These are phyloP conservation scores for Julus scandinavius DNA, from an alignment of 2,888 invertebrate genomes.

Conservation along the genomic window DNA sequence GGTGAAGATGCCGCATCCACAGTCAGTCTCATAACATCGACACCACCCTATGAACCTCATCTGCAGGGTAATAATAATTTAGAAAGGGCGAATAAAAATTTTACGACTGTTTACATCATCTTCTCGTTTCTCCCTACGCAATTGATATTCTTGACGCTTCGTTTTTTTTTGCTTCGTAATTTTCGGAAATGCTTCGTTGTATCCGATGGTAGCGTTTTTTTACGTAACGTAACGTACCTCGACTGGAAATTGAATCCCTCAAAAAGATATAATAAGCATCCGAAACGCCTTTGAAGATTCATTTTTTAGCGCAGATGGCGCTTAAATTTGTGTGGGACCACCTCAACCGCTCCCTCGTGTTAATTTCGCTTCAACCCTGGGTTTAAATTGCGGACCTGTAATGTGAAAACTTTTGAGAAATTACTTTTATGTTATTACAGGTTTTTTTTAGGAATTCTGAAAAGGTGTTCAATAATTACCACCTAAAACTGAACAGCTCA, in stretches of 20 bases:
- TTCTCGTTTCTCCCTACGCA: constrained; percentile 21
- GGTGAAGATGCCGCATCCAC: neutral
- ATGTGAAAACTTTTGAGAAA: too few relatives aligned
- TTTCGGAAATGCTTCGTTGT: neutral
- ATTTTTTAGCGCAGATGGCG: neutral
- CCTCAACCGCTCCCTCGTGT: neutral
- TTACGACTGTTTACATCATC: constrained; percentile 33
- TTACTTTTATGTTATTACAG: too few relatives aligned
- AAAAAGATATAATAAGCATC: neutral
- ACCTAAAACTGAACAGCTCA: too few relatives aligned
- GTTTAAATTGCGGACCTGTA: too few relatives aligned
- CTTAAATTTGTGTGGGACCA: neutral
- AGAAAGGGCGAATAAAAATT: neutral
- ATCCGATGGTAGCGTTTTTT: constrained; percentile 16
- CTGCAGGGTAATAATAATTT: constrained; percentile 1
- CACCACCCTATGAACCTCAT: constrained; percentile 14
- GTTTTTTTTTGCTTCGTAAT: neutral
- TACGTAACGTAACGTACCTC: neutral
- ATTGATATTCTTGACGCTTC: constrained; percentile 24
- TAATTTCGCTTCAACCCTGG: too few relatives aligned
- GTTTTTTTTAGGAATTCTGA: too few relatives aligned
- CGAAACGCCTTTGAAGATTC: constrained; percentile 24
- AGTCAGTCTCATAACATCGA: neutral
- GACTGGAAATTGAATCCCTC: neutral
- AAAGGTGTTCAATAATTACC: too few relatives aligned